These are phyloP conservation scores for Platycnemis pennipes DNA, from an alignment of 2,888 invertebrate species.

Conservation along the genomic window DNA sequence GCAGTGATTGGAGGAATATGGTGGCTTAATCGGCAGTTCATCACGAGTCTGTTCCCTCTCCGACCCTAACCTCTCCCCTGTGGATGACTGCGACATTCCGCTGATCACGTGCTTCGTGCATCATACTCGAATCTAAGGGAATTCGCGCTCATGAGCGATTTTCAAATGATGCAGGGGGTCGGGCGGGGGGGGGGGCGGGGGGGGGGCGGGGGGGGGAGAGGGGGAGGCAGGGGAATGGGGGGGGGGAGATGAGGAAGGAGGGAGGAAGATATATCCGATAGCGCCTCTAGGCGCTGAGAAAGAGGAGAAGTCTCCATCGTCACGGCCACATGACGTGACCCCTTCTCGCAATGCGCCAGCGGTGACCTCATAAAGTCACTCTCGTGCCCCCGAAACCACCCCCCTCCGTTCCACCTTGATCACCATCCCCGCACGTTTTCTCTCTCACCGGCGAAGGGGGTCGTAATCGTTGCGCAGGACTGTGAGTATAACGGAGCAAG, in stretches of 20 bases:
- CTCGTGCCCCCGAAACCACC: not conserved
- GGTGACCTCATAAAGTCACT: slow-evolving; percentile 30
- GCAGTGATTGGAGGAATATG: no score
- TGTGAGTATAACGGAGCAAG: not conserved
- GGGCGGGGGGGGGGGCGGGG: not conserved
- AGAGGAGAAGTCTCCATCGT: not conserved
- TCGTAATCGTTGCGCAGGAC: not conserved
- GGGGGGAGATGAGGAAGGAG: not conserved
- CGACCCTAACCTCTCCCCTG: no score
- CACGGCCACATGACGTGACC: not conserved
- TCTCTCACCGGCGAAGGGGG: not conserved
- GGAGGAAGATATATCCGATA: no score
- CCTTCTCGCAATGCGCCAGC: not conserved
- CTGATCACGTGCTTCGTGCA: no score
- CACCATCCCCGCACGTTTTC: not conserved
- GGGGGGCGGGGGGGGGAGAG: not conserved
- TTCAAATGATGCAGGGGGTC: not conserved
- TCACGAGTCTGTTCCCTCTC: no score
- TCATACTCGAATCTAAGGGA: no score
- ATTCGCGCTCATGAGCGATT: no score
- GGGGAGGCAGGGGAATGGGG: not conserved
- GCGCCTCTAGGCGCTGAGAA: no score
- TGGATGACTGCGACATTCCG: no score
- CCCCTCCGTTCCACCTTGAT: not conserved
- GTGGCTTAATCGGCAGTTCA: no score